Evolutionary conservation across 2,113 vertebrate species (phyloP), one percentile per base, ranked within the genome.

Genomic region (Pseudolaguvia tuberculata): DNA sequence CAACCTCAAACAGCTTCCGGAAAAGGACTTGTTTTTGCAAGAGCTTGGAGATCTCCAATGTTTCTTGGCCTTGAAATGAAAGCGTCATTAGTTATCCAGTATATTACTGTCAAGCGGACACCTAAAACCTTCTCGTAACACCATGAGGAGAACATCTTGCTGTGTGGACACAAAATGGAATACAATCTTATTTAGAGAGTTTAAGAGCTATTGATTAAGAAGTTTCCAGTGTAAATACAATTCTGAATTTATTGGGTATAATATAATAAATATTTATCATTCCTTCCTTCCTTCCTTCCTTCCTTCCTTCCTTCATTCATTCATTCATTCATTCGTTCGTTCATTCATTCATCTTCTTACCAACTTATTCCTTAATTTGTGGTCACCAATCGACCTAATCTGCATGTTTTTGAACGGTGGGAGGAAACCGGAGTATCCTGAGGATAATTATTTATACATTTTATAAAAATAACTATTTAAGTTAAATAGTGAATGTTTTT

Each of bases 11-110:
- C 82, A 45, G 61, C 67, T 70, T 45, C 67, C 29, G 67, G 23
- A 61, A 50, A 59, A 29, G 63, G 66, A 20, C 45, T 50, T 73
- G 67, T 76, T 70, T 82, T 78, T 61, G 76, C 77, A 67, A 53
- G 62, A 55, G 59, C 12, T 20, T 72, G 73, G 71, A 70, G 82
- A 80, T 47, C 23, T 70, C 70, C 61, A 78, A 81, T 31, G 67
- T 52, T 81, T 72, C 76, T 88, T 84, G 80, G 74, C 80, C 82
- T 70, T 84, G 86, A 85, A 84, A 82, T 86, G 81, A 82, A 79
- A 75, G 71, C 70, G 79, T 76, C 88, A 86, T 83, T 84, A 85
- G 86, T 86, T 81, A 88, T 82, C 5, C 39, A 42, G 39, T 6
- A 81, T 79, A 81, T 82, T 80, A 87, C 83, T 80, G 73, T 55